Conservation (phyloP, 2,888 invertebrate species). For the Clunio marinus region DNA sequence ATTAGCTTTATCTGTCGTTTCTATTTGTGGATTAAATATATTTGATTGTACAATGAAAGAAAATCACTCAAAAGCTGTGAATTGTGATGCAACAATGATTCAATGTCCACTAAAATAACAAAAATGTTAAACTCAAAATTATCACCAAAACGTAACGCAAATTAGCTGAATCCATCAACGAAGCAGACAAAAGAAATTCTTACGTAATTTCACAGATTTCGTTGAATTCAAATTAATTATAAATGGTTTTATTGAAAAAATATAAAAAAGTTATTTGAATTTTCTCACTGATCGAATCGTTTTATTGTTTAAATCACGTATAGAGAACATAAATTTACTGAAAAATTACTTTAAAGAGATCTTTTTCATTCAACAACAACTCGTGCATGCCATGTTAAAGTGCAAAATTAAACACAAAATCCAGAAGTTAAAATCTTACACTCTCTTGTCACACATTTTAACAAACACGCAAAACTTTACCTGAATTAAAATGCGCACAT, state of each 20-base stretch:
- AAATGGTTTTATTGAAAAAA: background rate
- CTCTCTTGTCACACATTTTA: background rate
- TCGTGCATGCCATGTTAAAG: background rate
- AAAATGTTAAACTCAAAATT: background rate
- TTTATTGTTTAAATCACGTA: background rate
- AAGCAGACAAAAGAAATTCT: background rate
- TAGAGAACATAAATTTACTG: background rate
- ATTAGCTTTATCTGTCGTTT: no score
- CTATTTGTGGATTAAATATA: no score
- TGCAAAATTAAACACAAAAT: background rate
- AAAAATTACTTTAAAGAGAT: background rate
- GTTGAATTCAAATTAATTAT: background rate
- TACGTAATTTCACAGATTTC: background rate
- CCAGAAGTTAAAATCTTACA: background rate
- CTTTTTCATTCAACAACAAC: background rate
- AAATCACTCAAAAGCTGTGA: no score
- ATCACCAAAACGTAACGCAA: background rate
- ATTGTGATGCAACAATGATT: no score
- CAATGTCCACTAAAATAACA: no score
- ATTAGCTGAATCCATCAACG: no score
- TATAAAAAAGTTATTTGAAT: background rate
- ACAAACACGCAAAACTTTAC: background rate
- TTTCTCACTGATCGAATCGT: background rate
- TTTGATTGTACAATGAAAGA: no score
- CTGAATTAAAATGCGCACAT: background rate